Percentiles rank a stretch among this genome's conserved stretches.
These are phyloP conservation scores for Rambutsinella grinnellia DNA, from an alignment of 2,888 invertebrate species.

Conservation along the genomic window DNA sequence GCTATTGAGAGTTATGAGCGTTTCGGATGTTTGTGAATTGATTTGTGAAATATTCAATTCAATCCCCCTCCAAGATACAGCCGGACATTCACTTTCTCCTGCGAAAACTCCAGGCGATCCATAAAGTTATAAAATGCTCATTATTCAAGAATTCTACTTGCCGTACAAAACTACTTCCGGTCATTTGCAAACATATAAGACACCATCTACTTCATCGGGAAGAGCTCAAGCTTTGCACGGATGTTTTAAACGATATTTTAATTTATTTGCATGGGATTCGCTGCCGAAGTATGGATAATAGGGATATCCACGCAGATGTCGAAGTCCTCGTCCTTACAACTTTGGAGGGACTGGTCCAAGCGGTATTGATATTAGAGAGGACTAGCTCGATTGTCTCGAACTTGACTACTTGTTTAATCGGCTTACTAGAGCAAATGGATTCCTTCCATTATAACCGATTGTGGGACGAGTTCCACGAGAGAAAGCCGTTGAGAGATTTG, in stretches of 20 bases:
- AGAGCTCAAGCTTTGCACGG: slow-evolving; percentile 86
- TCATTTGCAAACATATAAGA: slow-evolving; percentile 87
- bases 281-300: slow-evolving; percentile 24
- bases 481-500: slow-evolving; percentile 88
- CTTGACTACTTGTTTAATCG: slow-evolving; percentile 88
- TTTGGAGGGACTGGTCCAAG: slow-evolving; percentile 87
- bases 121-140: slow-evolving; percentile 82
- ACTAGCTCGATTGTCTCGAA: slow-evolving; percentile 83
- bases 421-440: slow-evolving; percentile 86
- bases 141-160: slow-evolving; percentile 73
- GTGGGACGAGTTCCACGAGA: slow-evolving; percentile 84
- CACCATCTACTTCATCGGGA: slow-evolving; percentile 85
- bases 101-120: slow-evolving; percentile 87
- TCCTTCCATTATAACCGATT: slow-evolving; percentile 89
- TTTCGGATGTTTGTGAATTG: slow-evolving; percentile 83
- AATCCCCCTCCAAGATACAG: slow-evolving; percentile 76
- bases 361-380: slow-evolving; percentile 85
- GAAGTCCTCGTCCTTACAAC: slow-evolving; percentile 86
- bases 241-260: slow-evolving; percentile 86
- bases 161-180: slow-evolving; percentile 75
- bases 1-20: slow-evolving; percentile 73
- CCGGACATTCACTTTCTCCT: slow-evolving; percentile 80
- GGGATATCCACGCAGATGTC: slow-evolving; percentile 75
- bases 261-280: slow-evolving; percentile 73
- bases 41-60: slow-evolving; percentile 85